These are phyloP conservation scores for Capromys pilorides DNA, from an alignment of 2,797 vertebrate genomes.

Conservation along the genomic window DNA sequence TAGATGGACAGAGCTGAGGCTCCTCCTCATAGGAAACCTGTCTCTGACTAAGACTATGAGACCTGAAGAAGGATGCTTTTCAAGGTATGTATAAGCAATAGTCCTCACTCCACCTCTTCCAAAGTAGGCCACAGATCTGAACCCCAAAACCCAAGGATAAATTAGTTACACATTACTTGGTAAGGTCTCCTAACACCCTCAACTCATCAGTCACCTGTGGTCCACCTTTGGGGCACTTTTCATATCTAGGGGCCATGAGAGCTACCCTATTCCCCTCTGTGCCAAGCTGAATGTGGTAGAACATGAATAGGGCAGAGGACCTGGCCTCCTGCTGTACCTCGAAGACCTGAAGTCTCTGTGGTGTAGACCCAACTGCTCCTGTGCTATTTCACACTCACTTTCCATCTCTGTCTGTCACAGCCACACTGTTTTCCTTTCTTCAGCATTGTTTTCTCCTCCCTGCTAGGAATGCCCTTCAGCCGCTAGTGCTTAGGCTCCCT, in stretches of 20 bases:
- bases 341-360: background rate
- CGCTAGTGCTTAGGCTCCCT: background rate
- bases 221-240: background rate
- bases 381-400: background rate
- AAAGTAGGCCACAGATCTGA: background rate
- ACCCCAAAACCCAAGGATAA: background rate
- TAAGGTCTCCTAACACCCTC: background rate
- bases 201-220: background rate
- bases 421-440: background rate
- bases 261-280: rapidly evolving
- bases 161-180: background rate
- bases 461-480: background rate
- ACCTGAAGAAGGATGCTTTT: background rate
- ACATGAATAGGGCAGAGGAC: background rate
- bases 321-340: background rate
- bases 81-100: background rate
- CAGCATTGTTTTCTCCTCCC: background rate
- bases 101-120: background rate
- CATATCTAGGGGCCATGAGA: background rate
- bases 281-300: background rate
- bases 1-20: background rate
- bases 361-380: background rate
- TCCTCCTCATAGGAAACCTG: background rate
- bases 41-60: background rate
- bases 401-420: background rate